Evolutionary conservation across 1,140 invertebrate genomes (phyloP), one percentile per base, ranked within the genome.

Genomic region (Fopius arisanus): DNA sequence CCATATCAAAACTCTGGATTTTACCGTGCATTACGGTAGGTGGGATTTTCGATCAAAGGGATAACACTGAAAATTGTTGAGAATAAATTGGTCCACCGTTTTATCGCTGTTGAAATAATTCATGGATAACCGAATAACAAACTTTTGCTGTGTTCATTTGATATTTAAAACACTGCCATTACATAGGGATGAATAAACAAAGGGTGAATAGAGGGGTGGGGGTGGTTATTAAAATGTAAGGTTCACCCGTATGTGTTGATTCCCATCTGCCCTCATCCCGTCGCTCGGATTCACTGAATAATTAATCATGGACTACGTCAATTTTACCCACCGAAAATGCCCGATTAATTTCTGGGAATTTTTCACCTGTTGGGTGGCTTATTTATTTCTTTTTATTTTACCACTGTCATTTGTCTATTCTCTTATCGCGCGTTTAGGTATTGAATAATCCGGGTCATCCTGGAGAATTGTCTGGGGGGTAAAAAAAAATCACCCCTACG

Each of bases 1-100:
- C 43, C 54, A 59, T 59, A 59, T 59, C 54, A 59, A 59, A 59
- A 26, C 54, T 59, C 6, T 59, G 23, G n/a, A 26, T 59, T 59
- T 59, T 23, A 59, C 7, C 21, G 6, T 14, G 26, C 23, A 59
- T 59, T 59, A 59, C 54, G 54, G 9, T 10, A 59, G 54, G 54
- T 59, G 23, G 54, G 19, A 59, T 59, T 59, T 54, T 59, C 54
- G 10, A 59, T 28, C 54, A 59, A 59, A 23, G 3, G 10, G 54
- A 59, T 59, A 59, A 59, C 43, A 59, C 23, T 6, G 10, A 59
- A 59, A 59, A 59, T 23, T 21, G 19, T 21, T 37, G 33, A 14
- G 26, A 59, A 59, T 59, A 59, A 59, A 59, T 59, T 59, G 14
- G 43, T 4, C 23, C 14, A 7, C 4, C 3, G 54, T 26, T 59